phyloP scores from a whole-genome alignment of 2,888 invertebrate genomes.

The Stomorhina lunata region DNA sequence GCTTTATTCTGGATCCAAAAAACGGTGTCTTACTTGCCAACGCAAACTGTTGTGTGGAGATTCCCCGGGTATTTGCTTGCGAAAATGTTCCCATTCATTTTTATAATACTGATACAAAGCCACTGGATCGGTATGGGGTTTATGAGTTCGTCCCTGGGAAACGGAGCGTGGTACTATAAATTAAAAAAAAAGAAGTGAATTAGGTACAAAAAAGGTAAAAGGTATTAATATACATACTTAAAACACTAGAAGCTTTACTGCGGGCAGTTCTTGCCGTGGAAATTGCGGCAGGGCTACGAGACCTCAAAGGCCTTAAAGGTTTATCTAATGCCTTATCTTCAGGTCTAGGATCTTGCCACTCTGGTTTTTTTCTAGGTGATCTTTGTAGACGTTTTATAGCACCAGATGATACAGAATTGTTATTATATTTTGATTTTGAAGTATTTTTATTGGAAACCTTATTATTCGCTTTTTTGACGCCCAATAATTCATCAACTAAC shows the following conservation, averaged over 20 bases:
- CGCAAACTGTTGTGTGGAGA: slow-evolving; percentile 84
- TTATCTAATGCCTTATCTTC: slow-evolving; percentile 11
- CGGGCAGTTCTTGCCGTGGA: slow-evolving; percentile 39
- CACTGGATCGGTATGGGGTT: slow-evolving; percentile 83
- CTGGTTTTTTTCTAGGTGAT: slow-evolving; percentile 25
- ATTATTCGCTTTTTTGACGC: neutral
- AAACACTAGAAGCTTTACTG: slow-evolving; percentile 54
- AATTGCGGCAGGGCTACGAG: slow-evolving; percentile 31
- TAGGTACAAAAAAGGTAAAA: neutral
- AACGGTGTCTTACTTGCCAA: slow-evolving; percentile 86
- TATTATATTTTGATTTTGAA: neutral
- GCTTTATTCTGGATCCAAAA: slow-evolving; percentile 80
- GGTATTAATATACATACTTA: slow-evolving; percentile 54
- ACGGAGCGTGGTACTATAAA: slow-evolving; percentile 68
- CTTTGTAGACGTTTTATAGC: slow-evolving; percentile 47
- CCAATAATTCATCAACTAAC: slow-evolving; percentile 43
- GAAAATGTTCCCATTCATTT: slow-evolving; percentile 86
- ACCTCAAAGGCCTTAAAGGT: neutral
- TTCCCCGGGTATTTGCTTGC: slow-evolving; percentile 86
- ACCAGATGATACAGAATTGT: neutral
- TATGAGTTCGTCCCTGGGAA: slow-evolving; percentile 66
- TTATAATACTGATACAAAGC: slow-evolving; percentile 88
- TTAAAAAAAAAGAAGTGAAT: neutral
- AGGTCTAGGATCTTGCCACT: slow-evolving; percentile 48
- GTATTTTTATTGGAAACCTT: neutral